Base-by-base conservation (phyloP, 2,113 vertebrate species). In the Protobothrops mucrosquamatus region DNA sequence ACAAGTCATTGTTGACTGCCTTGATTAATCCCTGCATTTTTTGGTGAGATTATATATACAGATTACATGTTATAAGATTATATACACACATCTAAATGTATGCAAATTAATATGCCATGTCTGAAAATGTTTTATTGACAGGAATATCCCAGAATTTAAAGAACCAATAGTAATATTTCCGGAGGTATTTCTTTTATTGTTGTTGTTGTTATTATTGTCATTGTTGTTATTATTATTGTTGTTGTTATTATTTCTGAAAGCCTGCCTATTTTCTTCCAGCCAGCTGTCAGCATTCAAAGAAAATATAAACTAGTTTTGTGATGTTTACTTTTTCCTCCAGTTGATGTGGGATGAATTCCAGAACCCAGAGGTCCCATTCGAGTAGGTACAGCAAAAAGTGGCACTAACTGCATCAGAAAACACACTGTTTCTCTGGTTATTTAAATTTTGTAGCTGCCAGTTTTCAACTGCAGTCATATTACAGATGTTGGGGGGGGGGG, bases 111-210 rank as follows among this genome's bases (percentile, higher is more conserved):
- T 0, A 69, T 11, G 92, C 92, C 54, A 86, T 48, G 46, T 57
- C 85, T 93, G 59, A 89, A 93, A 92, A 88, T 86, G 91, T 93
- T 89, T 61, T 90, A 12, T 6, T 93, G 29, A 51, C 43, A 43
- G 6, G 29, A 86, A 52, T 4, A 29, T 56, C 48, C 34, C 24
- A 51, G 7, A 29, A n/a, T 69, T 91, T 46, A 43, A 2, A 0
- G 6, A 39, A 94, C 48, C 92, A 94, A 95, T 51, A 96, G 96
- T 24, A 96, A 95, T 93, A 93, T 93, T 96, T 97, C 90, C 93
- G 92, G 92, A 92, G 61, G 88, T 51, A 34, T 89, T 0, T 11
- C 7, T 51, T 15, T 51, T 51, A 48, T 48, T 48, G 7, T 48
- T 48, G 1, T 48, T 48, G 7, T 48, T 48, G 1, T 48, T 48